A percentile compares a stretch with the other conserved stretches of the same genome.
phyloP scores from a whole-genome alignment of 1,140 invertebrate genomes.

The Leptinotarsa texana region DNA sequence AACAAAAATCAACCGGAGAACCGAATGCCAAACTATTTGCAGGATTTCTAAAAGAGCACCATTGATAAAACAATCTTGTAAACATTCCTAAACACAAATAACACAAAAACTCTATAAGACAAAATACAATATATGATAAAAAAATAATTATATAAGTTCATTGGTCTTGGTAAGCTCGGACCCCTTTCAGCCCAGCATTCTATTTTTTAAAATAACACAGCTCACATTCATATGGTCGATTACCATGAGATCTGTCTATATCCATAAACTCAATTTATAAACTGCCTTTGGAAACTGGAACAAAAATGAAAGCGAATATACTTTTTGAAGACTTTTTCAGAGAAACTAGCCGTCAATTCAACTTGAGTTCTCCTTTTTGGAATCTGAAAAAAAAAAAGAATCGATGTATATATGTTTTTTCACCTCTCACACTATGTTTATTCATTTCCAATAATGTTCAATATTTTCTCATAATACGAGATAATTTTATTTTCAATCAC shows the following conservation, averaged over 20 bases:
- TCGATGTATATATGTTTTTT: background rate
- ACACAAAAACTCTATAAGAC: slow-evolving; percentile 17
- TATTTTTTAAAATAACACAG: slow-evolving; percentile 44
- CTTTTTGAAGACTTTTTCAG: slow-evolving; percentile 20
- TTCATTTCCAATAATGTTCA: too few species aligned
- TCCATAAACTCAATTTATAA: slow-evolving; percentile 22
- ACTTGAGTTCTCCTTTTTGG: slow-evolving; percentile 59
- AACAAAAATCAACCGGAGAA: slow-evolving; percentile 21
- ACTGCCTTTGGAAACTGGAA: slow-evolving; percentile 18
- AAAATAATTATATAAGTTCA: slow-evolving; percentile 28
- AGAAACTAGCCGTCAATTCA: slow-evolving; percentile 52
- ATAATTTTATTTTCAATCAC: too few species aligned
- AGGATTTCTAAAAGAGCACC: slow-evolving; percentile 35
- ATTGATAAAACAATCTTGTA: slow-evolving; percentile 25
- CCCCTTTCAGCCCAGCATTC: slow-evolving; percentile 19
- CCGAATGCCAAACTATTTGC: slow-evolving; percentile 8
- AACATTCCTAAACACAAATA: slow-evolving; percentile 30
- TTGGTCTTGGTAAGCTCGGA: slow-evolving; percentile 27
- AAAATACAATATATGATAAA: slow-evolving; percentile 20
- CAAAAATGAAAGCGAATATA: slow-evolving; percentile 35
- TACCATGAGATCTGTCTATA: slow-evolving; percentile 12
- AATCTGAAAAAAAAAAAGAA: slow-evolving; percentile 54
- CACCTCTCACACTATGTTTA: too few species aligned
- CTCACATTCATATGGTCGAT: slow-evolving; percentile 27
- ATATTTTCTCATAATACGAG: too few species aligned